A percentile compares a stretch with the other conserved stretches of the same genome.
These are phyloP conservation scores for Belonocnema kinseyi DNA, from an alignment of 1,140 invertebrate species.

Conservation along the genomic window DNA sequence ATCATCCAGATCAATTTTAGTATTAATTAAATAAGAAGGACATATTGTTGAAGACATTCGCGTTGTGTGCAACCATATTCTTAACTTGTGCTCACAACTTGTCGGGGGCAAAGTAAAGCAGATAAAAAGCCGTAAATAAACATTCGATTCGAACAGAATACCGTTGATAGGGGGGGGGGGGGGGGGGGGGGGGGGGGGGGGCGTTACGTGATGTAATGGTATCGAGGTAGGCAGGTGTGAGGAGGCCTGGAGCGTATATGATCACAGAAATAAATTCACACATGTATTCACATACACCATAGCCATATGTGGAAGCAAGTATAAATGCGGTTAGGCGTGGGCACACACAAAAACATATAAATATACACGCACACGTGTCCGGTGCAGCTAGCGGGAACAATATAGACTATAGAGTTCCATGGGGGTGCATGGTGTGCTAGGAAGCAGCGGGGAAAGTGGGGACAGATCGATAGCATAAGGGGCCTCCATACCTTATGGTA, in stretches of 20 bases:
- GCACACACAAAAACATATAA: slow-evolving; percentile 40
- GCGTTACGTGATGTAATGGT: slow-evolving; percentile 48
- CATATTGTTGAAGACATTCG: too few relatives aligned
- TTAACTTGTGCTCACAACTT: background rate
- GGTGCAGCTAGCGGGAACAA: slow-evolving; percentile 52
- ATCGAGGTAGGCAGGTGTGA: slow-evolving; percentile 55
- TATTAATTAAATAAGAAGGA: too few relatives aligned
- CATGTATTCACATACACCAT: background rate
- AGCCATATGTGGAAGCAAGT: slow-evolving; percentile 36
- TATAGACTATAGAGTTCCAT: slow-evolving; percentile 63
- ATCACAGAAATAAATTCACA: slow-evolving; percentile 34
- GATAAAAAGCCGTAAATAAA: slow-evolving; percentile 28
- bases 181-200: slow-evolving; percentile 30
- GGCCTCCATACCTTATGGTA: slow-evolving; percentile 69
- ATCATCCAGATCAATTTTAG: too few relatives aligned
- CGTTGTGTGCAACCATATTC: background rate
- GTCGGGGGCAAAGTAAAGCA: background rate
- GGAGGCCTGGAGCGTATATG: slow-evolving; percentile 40
- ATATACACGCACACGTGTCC: slow-evolving; percentile 29
- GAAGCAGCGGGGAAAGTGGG: slow-evolving; percentile 59
- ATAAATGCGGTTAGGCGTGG: slow-evolving; percentile 33
- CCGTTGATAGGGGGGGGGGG: slow-evolving; percentile 18
- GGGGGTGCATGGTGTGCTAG: slow-evolving; percentile 58
- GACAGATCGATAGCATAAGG: slow-evolving; percentile 70
- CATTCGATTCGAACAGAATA: slow-evolving; percentile 6